Base-by-base conservation (phyloP, 2,888 invertebrate species). In the Dynastes tityus region DNA sequence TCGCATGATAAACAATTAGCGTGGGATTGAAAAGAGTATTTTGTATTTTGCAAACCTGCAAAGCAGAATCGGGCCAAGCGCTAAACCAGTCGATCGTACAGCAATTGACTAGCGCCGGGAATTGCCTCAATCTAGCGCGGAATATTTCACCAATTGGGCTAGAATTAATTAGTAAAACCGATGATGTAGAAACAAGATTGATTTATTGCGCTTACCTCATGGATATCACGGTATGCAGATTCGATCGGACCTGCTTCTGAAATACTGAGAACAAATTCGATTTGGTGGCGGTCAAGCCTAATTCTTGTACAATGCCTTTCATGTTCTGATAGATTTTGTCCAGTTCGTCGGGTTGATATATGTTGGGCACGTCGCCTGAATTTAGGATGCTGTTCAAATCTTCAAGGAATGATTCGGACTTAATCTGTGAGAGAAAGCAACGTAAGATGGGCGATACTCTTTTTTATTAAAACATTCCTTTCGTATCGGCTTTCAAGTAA, bases 21-120 rank as follows among this genome's bases (percentile, higher is more conserved):
- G 32, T 5, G 8, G 11, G 45, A 45, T 45, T 45, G 45, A 45
- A 6, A 45, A 45, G 11, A 32, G 22, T 22, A 61, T 16, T 11
- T 22, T 27, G 63, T 8, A 63, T 27, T 32, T 29, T 32, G 27
- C 63, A 32, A 84, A 96, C 96, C 90, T 95, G 94, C 37, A 97
- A 89, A 0, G 97, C 97, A 0, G 94, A 92, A 84, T 94, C 93
- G 16, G 16, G 16, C 16, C 16, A 16, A 16, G 16, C 16, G 16
- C 16, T 16, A 16, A 16, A 16, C 16, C 16, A 16, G 88, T 97
- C 97, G 82, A 97, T 97, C 2, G 97, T 97, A 87, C 97, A 97
- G 86, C 97, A 97, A 89, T 96, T 97, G 49, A 97, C 96, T 53
- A 97, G 89, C 0, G 97, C 96, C 0, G 97, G 97, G 89, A 97